These are phyloP conservation scores for Reinhardtius hippoglossoides DNA, from an alignment of 2,113 vertebrate species.

Conservation along the genomic window DNA sequence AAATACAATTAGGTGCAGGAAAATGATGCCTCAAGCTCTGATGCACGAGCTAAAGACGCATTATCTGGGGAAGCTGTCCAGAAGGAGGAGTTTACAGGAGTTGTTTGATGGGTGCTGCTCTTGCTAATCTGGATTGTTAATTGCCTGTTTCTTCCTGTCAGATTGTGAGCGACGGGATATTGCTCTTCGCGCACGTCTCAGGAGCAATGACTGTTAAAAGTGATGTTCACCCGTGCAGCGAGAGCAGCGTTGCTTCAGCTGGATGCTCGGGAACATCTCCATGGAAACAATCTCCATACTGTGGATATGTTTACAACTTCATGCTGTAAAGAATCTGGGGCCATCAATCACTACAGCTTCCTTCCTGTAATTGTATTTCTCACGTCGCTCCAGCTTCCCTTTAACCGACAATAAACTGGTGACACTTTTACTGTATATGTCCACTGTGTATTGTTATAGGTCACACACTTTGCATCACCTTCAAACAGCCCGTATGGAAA, in stretches of 20 bases:
- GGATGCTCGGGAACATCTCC: constrained; percentile 36
- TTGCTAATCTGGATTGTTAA: constrained; percentile 64
- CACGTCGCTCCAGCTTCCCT: not conserved
- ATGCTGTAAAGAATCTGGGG: constrained; percentile 2
- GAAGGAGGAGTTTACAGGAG: constrained; percentile 42
- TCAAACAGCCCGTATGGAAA: constrained; percentile 7
- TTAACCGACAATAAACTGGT: not conserved
- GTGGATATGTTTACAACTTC: constrained; percentile 31
- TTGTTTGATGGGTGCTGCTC: constrained; percentile 35
- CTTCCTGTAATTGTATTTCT: constrained; percentile 1
- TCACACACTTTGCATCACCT: constrained; percentile 22
- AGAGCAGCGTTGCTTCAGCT: constrained; percentile 19
- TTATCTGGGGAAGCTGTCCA: constrained; percentile 19
- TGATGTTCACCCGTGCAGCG: constrained; percentile 43
- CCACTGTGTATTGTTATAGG: constrained; percentile 5
- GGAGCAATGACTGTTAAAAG: constrained; percentile 36
- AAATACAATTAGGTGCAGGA: constrained; percentile 32
- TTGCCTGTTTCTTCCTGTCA: constrained; percentile 64
- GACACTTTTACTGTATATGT: not conserved
- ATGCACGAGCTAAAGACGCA: constrained; percentile 11
- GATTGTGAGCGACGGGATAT: constrained; percentile 36
- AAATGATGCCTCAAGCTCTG: constrained; percentile 34
- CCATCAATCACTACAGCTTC: constrained; percentile 8
- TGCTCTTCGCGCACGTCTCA: constrained; percentile 38
- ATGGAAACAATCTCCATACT: constrained; percentile 53